Evolutionary conservation across 2,888 invertebrate species (phyloP).

Genomic region (Perithous albicinctus): DNA sequence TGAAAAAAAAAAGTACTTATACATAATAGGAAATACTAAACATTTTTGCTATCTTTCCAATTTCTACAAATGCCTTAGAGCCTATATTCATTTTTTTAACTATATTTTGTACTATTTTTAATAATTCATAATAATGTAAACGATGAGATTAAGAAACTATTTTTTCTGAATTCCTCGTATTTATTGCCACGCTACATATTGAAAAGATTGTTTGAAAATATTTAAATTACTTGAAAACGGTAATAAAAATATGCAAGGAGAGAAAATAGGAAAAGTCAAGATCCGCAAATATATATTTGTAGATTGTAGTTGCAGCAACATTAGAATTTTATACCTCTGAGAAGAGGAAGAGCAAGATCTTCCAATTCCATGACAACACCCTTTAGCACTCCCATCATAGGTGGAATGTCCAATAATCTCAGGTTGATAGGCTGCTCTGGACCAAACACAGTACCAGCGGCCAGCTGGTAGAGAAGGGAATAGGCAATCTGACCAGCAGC

Average conservation of each 20-base stretch:
- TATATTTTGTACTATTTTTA: too few species aligned
- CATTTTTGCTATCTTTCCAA: not conserved
- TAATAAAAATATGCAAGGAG: not conserved
- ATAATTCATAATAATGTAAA: too few species aligned
- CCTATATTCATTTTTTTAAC: not conserved
- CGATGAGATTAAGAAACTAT: too few species aligned
- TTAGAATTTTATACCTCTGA: slow-evolving; percentile 86
- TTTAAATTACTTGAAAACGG: not conserved
- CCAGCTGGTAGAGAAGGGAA: slow-evolving; percentile 96
- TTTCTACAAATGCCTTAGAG: not conserved
- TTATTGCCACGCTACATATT: too few species aligned
- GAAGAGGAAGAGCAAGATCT: slow-evolving; percentile 97
- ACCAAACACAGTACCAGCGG: slow-evolving; percentile 98
- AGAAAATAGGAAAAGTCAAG: not conserved
- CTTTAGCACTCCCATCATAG: slow-evolving; percentile 98
- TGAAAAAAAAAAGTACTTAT: not conserved
- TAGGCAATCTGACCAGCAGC: slow-evolving; percentile 99
- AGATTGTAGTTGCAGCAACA: not conserved
- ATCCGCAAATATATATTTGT: too few species aligned
- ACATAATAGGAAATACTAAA: not conserved
- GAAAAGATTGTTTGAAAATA: not conserved
- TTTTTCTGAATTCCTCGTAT: too few species aligned
- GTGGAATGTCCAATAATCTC: slow-evolving; percentile 96
- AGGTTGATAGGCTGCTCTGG: slow-evolving; percentile 93
- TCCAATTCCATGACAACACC: slow-evolving; percentile 99